Conservation (phyloP, 1,140 invertebrate species). For the Piezodorus guildinii region DNA sequence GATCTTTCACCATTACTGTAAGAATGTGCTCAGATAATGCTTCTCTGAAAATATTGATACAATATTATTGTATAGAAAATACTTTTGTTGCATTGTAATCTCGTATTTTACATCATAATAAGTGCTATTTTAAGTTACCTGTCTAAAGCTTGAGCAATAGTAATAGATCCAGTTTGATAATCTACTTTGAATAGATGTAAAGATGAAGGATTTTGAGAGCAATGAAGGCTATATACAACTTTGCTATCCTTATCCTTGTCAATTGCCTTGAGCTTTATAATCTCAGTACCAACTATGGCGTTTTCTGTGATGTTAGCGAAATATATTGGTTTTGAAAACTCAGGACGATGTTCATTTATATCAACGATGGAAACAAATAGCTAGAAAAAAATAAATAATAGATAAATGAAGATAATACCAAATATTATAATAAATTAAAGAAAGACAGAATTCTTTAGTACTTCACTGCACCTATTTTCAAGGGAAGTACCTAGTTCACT, state of each 20-base stretch:
- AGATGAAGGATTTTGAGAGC: conserved; percentile 60
- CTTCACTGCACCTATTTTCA: no score
- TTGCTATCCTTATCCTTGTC: conserved; percentile 56
- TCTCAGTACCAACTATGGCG: conserved; percentile 46
- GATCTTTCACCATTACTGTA: conserved; percentile 81
- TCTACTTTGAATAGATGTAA: conserved; percentile 66
- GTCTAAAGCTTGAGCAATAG: conserved; percentile 57
- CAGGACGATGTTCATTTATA: conserved; percentile 69
- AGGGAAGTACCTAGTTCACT: no score
- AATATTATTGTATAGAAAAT: background rate
- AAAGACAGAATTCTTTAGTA: no score
- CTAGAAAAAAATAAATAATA: conserved; percentile 31
- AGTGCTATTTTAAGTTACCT: conserved; percentile 33
- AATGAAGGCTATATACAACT: conserved; percentile 65
- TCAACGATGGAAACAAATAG: conserved; percentile 65
- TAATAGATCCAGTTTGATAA: conserved; percentile 60
- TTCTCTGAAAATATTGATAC: conserved; percentile 41
- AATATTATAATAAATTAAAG: conserved; percentile 1
- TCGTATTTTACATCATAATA: background rate
- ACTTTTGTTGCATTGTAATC: no score
- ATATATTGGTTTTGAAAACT: conserved; percentile 57
- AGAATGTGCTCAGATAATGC: conserved; percentile 69
- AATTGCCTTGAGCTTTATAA: conserved; percentile 53
- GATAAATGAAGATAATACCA: background rate
- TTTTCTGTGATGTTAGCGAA: conserved; percentile 65